phyloP scores from a whole-genome alignment of 2,113 vertebrate genomes.

The Triplophysa tibetana region DNA sequence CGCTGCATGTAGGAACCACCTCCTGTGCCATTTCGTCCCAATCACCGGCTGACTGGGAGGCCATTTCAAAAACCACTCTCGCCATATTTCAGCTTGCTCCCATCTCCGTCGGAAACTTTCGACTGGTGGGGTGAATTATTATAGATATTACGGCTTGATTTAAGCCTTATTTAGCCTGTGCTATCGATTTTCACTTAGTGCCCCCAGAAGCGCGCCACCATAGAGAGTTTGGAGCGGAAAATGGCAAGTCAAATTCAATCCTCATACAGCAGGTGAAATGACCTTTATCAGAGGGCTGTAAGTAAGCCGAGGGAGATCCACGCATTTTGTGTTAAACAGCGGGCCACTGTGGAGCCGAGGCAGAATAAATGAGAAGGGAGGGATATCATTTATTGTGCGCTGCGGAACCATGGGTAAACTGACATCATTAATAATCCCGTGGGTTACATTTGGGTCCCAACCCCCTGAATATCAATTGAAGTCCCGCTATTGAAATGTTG shows the following conservation, averaged over 20 bases:
- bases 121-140: slow-evolving; percentile 49
- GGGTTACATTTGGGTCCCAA: slow-evolving; percentile 37
- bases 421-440: slow-evolving; percentile 61
- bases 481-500: slow-evolving; percentile 38
- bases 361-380: slow-evolving; percentile 51
- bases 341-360: slow-evolving; percentile 28
- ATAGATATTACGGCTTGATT: slow-evolving; percentile 58
- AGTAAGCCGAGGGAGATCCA: slow-evolving; percentile 51
- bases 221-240: slow-evolving; percentile 45
- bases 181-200: slow-evolving; percentile 62
- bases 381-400: slow-evolving; percentile 58
- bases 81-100: slow-evolving; percentile 33
- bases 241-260: slow-evolving; percentile 62
- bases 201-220: slow-evolving; percentile 42
- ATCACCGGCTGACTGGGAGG: slow-evolving; percentile 34
- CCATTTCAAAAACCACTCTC: slow-evolving; percentile 22
- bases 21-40: slow-evolving; percentile 44
- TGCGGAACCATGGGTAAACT: slow-evolving; percentile 52
- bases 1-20: slow-evolving; percentile 3
- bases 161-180: slow-evolving; percentile 60
- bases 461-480: slow-evolving; percentile 46
- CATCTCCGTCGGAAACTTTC: slow-evolving; percentile 43
- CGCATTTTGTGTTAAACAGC: slow-evolving; percentile 58
- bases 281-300: slow-evolving; percentile 58
- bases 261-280: slow-evolving; percentile 58